Percentiles rank a stretch among this genome's conserved stretches.
Conservation (phyloP, 64 coral and sea anemone species). For the Dendrophyllia cribrosa region DNA sequence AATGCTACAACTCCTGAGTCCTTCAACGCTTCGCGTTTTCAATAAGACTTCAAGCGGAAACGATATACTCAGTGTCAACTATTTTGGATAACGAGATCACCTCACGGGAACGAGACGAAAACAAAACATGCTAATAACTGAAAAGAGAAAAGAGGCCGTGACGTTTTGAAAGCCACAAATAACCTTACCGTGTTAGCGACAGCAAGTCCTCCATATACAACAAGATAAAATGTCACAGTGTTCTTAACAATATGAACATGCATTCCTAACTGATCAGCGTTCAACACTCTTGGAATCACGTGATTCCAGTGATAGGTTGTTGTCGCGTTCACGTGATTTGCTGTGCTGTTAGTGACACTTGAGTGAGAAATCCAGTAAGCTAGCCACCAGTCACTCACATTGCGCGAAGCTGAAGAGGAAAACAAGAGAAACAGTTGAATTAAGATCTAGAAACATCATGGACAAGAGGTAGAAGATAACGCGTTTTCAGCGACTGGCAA, state of each 20-base stretch:
- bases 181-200: conserved; percentile 85
- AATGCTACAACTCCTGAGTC: no score
- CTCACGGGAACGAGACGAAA: neutral
- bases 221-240: conserved; percentile 89
- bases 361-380: conserved; percentile 99
- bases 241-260: conserved; percentile 79
- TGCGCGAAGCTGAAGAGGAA: conserved; percentile 85
- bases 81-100: neutral
- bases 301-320: neutral
- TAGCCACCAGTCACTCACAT: conserved; percentile 97
- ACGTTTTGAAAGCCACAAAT: neutral
- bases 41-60: no score
- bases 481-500: no score
- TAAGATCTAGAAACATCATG: no score
- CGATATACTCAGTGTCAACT: no score
- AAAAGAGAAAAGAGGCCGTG: neutral
- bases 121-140: neutral
- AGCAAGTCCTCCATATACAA: conserved; percentile 95
- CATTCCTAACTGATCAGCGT: neutral
- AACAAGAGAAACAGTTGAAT: neutral
- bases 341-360: neutral
- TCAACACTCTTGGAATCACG: neutral
- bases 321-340: neutral
- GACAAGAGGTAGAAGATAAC: no score
- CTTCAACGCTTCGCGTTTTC: no score